These are phyloP conservation scores for Meteorus colon DNA, from an alignment of 2,888 invertebrate species.

Conservation along the genomic window DNA sequence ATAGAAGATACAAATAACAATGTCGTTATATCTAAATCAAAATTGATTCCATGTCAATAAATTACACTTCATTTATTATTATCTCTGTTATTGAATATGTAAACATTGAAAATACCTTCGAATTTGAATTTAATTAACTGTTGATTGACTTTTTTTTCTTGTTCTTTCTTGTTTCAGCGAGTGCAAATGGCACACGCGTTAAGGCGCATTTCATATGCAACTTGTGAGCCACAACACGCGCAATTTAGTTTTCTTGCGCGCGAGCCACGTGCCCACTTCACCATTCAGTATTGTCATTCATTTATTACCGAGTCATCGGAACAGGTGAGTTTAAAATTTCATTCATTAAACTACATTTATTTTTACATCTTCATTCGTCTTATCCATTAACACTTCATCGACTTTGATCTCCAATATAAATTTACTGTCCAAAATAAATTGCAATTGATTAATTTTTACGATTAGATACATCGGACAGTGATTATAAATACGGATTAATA, in stretches of 20 bases:
- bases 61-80: too few relatives aligned
- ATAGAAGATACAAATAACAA: too few relatives aligned
- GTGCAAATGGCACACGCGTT: constrained; percentile 90
- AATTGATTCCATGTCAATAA: too few relatives aligned
- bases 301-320: constrained; percentile 84
- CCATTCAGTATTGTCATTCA: constrained; percentile 86
- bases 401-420: too few relatives aligned
- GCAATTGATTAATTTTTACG: background rate
- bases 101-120: background rate
- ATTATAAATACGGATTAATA: background rate
- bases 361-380: too few relatives aligned
- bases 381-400: too few relatives aligned
- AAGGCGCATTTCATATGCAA: constrained; percentile 89
- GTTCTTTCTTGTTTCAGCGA: constrained; percentile 75
- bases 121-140: background rate
- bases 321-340: constrained; percentile 77
- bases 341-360: too few relatives aligned
- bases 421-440: too few relatives aligned
- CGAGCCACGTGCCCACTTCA: constrained; percentile 81
- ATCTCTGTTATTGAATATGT: too few relatives aligned
- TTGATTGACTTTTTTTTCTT: background rate
- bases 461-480: background rate
- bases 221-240: constrained; percentile 86
- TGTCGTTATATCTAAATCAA: too few relatives aligned
- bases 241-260: constrained; percentile 88